A percentile compares a stretch with the other conserved stretches of the same genome.
phyloP scores from a whole-genome alignment of 37 sponge, comb jelly and placozoan species.

The Spongia lamella region DNA sequence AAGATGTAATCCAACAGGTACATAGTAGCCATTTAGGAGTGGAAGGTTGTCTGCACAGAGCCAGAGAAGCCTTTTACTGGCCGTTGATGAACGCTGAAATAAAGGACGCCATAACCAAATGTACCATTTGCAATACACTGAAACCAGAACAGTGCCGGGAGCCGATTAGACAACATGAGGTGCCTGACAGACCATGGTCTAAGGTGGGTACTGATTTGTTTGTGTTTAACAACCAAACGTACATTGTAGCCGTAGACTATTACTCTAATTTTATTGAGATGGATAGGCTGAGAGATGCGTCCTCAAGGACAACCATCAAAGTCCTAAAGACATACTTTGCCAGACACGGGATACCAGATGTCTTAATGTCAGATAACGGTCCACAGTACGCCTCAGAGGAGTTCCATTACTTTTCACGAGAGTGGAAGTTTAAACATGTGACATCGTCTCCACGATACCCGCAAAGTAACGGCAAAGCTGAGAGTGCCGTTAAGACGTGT shows the following conservation, averaged over 20 bases:
- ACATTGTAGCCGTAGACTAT: conserved; percentile 40
- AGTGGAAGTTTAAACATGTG: conserved; percentile 27
- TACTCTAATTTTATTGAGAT: conserved; percentile 17
- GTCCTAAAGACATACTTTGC: conserved; percentile 30
- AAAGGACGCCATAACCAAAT: too few relatives aligned
- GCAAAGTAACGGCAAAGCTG: conserved; percentile 36
- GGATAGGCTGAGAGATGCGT: conserved; percentile 6
- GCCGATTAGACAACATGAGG: conserved; percentile 2
- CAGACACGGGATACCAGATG: conserved; percentile 34
- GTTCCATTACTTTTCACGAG: conserved; percentile 17
- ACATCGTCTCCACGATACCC: conserved; percentile 22
- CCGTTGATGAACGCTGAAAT: too few relatives aligned
- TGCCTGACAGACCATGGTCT: conserved; percentile 29
- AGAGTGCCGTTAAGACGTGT: conserved; percentile 35
- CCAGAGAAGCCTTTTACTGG: too few relatives aligned
- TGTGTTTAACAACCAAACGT: conserved; percentile 11
- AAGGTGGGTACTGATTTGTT: conserved; percentile 23
- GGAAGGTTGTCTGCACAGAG: too few relatives aligned
- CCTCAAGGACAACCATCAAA: background rate
- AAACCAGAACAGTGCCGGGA: too few relatives aligned
- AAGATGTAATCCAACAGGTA: too few relatives aligned
- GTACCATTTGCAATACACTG: too few relatives aligned
- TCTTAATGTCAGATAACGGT: conserved; percentile 27
- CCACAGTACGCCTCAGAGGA: conserved; percentile 26
- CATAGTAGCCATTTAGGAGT: too few relatives aligned